A percentile compares a stretch with the other conserved stretches of the same genome.
Evolutionary conservation across 2,113 vertebrate species (phyloP).

Genomic region (Eublepharis macularius): DNA sequence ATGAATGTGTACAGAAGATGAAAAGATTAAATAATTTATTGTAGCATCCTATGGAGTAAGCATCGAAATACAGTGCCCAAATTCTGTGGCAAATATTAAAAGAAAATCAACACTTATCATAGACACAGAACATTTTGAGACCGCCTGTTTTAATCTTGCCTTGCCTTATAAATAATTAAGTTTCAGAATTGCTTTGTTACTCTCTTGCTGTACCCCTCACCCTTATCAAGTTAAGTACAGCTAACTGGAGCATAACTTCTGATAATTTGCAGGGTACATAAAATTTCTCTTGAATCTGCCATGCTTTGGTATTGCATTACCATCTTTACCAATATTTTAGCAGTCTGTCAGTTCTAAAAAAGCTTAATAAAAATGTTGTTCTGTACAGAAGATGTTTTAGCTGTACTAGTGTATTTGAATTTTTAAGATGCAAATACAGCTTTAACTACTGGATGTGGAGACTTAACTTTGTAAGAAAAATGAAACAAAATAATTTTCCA

Average conservation of each 20-base stretch:
- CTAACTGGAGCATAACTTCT: neutral
- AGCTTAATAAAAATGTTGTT: neutral
- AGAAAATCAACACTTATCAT: neutral
- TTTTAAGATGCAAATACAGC: neutral
- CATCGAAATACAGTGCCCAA: neutral
- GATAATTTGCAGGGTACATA: neutral
- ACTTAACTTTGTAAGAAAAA: neutral
- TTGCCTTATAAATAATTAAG: neutral
- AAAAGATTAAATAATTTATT: neutral
- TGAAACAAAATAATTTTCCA: neutral
- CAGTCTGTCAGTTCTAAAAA: neutral
- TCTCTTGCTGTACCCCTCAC: neutral
- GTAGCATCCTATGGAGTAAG: neutral
- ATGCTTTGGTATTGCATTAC: neutral
- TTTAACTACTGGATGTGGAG: neutral
- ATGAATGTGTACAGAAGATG: neutral
- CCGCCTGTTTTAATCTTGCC: neutral
- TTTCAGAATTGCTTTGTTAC: neutral
- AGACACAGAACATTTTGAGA: neutral
- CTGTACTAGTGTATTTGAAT: neutral
- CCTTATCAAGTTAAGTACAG: neutral
- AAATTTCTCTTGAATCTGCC: neutral
- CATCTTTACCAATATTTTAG: neutral
- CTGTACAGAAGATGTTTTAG: neutral
- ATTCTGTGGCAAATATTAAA: neutral